Evolutionary conservation across 1,140 invertebrate genomes (phyloP), one percentile per base, ranked within the genome.

Genomic region (Phocides pigmalion): DNA sequence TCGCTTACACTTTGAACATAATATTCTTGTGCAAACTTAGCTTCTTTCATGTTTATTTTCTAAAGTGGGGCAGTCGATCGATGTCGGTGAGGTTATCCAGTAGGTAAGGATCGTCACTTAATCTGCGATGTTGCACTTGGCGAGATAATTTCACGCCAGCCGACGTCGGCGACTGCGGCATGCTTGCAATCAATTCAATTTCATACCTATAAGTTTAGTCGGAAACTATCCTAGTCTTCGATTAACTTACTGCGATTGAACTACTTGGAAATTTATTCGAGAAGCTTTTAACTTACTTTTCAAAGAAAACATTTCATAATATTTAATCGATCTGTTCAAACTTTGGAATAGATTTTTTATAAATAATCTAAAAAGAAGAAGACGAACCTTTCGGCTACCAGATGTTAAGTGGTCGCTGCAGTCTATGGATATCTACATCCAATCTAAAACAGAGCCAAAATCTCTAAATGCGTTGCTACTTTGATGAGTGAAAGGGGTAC

Each of bases 81-180:
- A 86, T 84, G 66, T 71, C 47, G 49, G 64, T 64, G 41, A 64
- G 68, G 67, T 74, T 79, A 72, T 77, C 71, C 72, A 67, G 66
- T 72, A 71, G 70, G 69, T 77, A 73, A 70, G 73, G 70, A 77
- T 79, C 68, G 79, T 68, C 78, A 83, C 79, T 87, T 84, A 82
- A 83, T 87, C 79, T 81, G 66, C 66, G 76, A 82, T 82, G 79
- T 80, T 76, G 84, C 82, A 78, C 73, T 83, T 78, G 77, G 70
- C 51, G 74, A 73, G 73, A 81, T 84, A 85, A 87, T 84, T 87
- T 87, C 79, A 82, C 76, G 79, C 77, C 75, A 72, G 62, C 63
- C 72, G 72, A 62, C 68, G 66, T 65, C 68, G 67, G 62, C 69
- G 72, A n/a, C 65, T 56, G 56, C 63, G 76, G 73, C 69, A 78